These are phyloP conservation scores for Chanos chanos DNA, from an alignment of 2,797 vertebrate genomes.

Conservation along the genomic window DNA sequence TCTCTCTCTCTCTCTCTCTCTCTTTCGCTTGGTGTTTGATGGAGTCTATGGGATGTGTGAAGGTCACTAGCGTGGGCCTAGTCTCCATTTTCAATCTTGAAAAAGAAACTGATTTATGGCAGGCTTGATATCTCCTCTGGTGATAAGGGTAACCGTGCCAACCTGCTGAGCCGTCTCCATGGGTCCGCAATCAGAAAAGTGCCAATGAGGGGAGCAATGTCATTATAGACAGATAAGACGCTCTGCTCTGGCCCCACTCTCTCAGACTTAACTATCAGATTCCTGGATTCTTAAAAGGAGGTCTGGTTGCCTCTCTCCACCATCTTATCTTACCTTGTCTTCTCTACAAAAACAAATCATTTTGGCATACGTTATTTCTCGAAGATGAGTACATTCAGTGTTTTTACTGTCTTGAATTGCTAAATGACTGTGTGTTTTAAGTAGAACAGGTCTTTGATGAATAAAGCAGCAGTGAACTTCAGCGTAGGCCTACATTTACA, in stretches of 20 bases:
- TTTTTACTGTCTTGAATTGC: no score
- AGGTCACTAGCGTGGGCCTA: conserved; percentile 41
- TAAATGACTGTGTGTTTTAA: no score
- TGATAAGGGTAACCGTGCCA: conserved; percentile 54
- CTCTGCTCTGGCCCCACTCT: conserved; percentile 35
- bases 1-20: no score
- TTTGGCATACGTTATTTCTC: no score
- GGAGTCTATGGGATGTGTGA: conserved; percentile 42
- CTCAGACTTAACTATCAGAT: conserved; percentile 39
- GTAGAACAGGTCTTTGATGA: no score
- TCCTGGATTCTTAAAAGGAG: conserved; percentile 36
- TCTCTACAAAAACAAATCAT: no score
- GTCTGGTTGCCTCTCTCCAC: no score
- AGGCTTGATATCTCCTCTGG: conserved; percentile 54
- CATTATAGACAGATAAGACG: conserved; percentile 43
- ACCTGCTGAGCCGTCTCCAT: conserved; percentile 43
- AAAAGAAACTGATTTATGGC: conserved; percentile 63
- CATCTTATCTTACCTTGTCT: no score
- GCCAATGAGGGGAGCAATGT: conserved; percentile 39
- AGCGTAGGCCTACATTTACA: no score
- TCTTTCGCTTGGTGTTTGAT: no score
- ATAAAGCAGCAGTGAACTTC: no score
- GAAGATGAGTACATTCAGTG: no score
- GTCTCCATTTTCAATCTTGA: conserved; percentile 57
- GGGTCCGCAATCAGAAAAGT: conserved; percentile 55